Conservation (phyloP, 2,888 invertebrate genomes). For the Melanargia galathea region DNA sequence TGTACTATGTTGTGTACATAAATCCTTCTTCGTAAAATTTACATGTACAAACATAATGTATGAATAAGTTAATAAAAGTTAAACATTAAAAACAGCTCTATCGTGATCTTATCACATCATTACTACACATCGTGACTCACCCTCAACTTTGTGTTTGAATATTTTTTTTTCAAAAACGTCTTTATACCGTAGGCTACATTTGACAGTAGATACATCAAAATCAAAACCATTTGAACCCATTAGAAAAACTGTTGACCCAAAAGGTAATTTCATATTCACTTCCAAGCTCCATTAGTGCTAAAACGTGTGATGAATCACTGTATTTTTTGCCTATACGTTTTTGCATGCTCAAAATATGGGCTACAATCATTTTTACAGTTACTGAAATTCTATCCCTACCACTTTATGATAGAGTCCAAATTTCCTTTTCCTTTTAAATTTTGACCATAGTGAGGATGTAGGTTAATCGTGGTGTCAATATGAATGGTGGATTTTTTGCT, state of each 20-base stretch:
- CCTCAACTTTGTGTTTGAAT: not conserved
- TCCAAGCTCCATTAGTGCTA: conserved; percentile 6
- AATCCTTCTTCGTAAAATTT: no score
- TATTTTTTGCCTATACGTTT: conserved; percentile 4
- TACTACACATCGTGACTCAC: not conserved
- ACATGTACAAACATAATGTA: no score
- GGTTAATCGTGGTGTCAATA: conserved; percentile 28
- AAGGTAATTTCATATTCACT: conserved; percentile 14
- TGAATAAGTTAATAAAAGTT: no score
- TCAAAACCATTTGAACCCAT: conserved; percentile 7
- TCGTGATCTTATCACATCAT: no score
- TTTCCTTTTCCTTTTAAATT: not conserved
- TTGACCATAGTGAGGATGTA: conserved; percentile 11
- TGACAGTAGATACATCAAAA: not conserved
- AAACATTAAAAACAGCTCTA: no score
- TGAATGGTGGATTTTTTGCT: conserved; percentile 36
- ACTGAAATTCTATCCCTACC: not conserved
- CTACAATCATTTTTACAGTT: not conserved
- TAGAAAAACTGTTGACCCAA: conserved; percentile 9
- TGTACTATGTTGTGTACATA: no score
- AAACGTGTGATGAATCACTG: conserved; percentile 11
- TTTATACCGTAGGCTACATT: not conserved
- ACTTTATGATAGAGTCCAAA: not conserved
- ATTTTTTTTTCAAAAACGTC: not conserved
- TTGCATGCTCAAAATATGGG: conserved; percentile 4